phyloP scores from a whole-genome alignment of 2,888 invertebrate genomes.

The Lepidocyrtinus sp. region DNA sequence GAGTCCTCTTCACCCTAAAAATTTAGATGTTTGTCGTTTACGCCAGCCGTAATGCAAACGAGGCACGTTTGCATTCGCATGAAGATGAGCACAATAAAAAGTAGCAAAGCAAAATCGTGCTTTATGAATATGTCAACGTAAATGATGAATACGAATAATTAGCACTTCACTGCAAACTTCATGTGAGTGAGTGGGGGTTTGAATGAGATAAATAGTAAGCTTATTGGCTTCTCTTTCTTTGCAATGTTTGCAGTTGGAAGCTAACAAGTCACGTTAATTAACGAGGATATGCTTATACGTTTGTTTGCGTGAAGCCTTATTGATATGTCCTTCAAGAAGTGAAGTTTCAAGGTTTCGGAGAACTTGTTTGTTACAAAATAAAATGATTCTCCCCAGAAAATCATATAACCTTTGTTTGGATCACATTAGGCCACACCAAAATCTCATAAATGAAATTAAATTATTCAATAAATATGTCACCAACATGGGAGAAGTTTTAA shows the following conservation, averaged over 20 bases:
- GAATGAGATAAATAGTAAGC: no score
- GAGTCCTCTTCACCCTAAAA: no score
- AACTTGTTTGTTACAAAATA: not conserved
- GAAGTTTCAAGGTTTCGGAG: slow-evolving; percentile 47
- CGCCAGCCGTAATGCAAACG: no score
- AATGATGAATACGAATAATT: not conserved
- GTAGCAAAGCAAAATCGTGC: not conserved
- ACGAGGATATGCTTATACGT: slow-evolving; percentile 21
- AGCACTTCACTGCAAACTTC: not conserved
- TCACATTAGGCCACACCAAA: not conserved
- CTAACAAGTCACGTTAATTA: slow-evolving; percentile 34
- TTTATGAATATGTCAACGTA: not conserved
- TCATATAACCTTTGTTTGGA: not conserved
- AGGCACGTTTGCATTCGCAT: not conserved
- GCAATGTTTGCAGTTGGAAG: not conserved
- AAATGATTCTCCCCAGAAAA: not conserved
- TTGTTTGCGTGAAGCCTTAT: not conserved
- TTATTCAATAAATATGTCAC: no score
- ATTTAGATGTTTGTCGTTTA: not conserved
- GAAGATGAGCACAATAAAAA: not conserved
- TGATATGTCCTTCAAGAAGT: slow-evolving; percentile 37
- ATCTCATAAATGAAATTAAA: not conserved
- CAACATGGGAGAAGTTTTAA: no score
- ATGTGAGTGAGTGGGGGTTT: not conserved
- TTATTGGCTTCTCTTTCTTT: not conserved